phyloP scores from a whole-genome alignment of 2,888 invertebrate species.

The Apamea sordens region DNA sequence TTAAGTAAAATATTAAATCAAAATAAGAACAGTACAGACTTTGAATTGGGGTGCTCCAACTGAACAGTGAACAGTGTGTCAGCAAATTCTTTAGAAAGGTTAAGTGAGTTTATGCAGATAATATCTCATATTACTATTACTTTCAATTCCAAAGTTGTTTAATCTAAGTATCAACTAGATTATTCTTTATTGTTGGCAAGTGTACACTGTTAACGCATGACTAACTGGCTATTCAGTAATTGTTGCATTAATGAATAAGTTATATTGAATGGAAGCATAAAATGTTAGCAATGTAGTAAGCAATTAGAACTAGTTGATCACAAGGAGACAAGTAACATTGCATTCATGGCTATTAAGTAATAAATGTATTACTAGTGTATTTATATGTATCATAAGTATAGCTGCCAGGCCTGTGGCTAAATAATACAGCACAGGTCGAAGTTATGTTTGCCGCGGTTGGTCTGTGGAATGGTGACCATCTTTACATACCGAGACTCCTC shows the following conservation, averaged over 20 bases:
- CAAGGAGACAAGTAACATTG: constrained; percentile 32
- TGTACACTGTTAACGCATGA: constrained; percentile 72
- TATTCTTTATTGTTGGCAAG: constrained; percentile 52
- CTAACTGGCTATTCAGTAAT: constrained; percentile 64
- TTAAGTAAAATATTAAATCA: background rate
- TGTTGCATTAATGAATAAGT: constrained; percentile 70
- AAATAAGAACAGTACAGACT: constrained; percentile 10
- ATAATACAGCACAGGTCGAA: too few relatives aligned
- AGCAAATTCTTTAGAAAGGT: constrained; percentile 9
- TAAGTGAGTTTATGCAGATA: background rate
- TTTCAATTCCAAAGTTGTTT: background rate
- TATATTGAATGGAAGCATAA: constrained; percentile 59
- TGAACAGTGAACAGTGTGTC: background rate
- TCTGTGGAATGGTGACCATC: too few relatives aligned
- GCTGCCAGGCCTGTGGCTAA: too few relatives aligned
- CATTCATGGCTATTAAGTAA: constrained; percentile 14
- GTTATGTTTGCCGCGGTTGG: too few relatives aligned
- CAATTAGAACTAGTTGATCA: constrained; percentile 28
- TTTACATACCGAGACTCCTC: too few relatives aligned
- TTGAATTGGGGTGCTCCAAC: background rate
- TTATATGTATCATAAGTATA: background rate
- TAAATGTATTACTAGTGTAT: background rate
- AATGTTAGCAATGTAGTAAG: constrained; percentile 45
- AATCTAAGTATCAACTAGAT: constrained; percentile 22
- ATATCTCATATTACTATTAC: background rate